Percentiles rank a stretch among this genome's conserved stretches.
phyloP scores from a whole-genome alignment of 1,140 invertebrate genomes.

The Delia radicum region DNA sequence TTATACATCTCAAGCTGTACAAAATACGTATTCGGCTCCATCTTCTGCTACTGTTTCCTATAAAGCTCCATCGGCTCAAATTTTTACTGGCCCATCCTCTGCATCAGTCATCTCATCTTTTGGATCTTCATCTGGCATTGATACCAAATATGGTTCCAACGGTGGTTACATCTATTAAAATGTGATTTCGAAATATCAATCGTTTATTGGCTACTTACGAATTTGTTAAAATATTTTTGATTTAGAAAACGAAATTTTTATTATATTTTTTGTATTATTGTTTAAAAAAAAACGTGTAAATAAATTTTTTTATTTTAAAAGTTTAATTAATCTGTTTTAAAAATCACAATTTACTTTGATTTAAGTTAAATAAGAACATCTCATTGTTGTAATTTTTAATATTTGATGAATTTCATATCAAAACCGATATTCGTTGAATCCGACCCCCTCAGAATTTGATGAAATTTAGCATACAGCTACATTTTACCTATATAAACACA shows the following conservation, averaged over 20 bases:
- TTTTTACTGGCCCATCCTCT: constrained; percentile 9
- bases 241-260: neutral
- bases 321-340: too few relatives aligned
- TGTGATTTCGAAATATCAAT: neutral
- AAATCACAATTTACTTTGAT: too few relatives aligned
- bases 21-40: neutral
- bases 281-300: neutral
- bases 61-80: constrained; percentile 32
- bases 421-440: too few relatives aligned
- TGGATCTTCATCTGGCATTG: constrained; percentile 34
- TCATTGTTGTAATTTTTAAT: too few relatives aligned
- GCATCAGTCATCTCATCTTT: neutral
- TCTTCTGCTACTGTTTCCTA: constrained; percentile 34
- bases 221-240: neutral
- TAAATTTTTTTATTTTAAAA: neutral
- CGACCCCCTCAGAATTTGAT: too few relatives aligned
- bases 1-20: neutral
- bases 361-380: too few relatives aligned
- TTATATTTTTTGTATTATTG: neutral
- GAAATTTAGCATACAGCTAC: too few relatives aligned
- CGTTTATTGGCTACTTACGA: neutral
- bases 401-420: too few relatives aligned
- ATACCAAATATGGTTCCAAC: constrained; percentile 46
- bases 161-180: constrained; percentile 49
- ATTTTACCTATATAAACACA: too few relatives aligned